Conservation (phyloP, 2,113 vertebrate genomes). For the Pardalotus punctatus region DNA sequence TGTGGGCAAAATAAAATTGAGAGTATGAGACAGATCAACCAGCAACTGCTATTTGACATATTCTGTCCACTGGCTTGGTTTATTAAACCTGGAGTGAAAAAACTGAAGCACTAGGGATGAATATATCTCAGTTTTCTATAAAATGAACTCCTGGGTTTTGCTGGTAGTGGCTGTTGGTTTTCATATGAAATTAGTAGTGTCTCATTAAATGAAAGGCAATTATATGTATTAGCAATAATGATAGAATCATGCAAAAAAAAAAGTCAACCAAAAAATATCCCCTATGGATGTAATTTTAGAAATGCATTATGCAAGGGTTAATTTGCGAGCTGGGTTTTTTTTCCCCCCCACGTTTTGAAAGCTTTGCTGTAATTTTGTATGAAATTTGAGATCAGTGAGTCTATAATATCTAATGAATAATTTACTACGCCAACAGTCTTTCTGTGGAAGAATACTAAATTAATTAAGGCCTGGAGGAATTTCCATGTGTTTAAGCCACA, state of each 20-base stretch:
- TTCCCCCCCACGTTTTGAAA: slow-evolving; percentile 32
- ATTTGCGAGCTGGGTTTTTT: slow-evolving; percentile 16
- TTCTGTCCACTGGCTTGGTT: background rate
- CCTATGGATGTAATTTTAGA: slow-evolving; percentile 44
- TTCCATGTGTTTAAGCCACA: slow-evolving; percentile 70
- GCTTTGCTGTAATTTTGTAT: slow-evolving; percentile 69
- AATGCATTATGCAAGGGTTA: slow-evolving; percentile 60
- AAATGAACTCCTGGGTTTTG: background rate
- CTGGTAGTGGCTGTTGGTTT: slow-evolving; percentile 24
- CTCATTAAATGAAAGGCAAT: slow-evolving; percentile 58
- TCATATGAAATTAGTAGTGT: background rate
- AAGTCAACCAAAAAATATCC: background rate
- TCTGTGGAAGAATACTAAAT: slow-evolving; percentile 73
- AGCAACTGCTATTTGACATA: background rate
- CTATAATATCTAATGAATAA: slow-evolving; percentile 77
- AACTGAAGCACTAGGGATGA: background rate
- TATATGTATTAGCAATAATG: slow-evolving; percentile 41
- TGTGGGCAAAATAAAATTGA: background rate
- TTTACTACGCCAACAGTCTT: slow-evolving; percentile 72
- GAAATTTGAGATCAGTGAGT: slow-evolving; percentile 70
- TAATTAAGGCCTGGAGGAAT: slow-evolving; percentile 77
- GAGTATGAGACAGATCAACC: background rate
- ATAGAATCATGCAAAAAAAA: background rate
- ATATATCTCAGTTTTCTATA: background rate
- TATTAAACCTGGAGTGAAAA: background rate